These are phyloP conservation scores for Ennomos erosarius DNA, from an alignment of 2,888 invertebrate species.

Conservation along the genomic window DNA sequence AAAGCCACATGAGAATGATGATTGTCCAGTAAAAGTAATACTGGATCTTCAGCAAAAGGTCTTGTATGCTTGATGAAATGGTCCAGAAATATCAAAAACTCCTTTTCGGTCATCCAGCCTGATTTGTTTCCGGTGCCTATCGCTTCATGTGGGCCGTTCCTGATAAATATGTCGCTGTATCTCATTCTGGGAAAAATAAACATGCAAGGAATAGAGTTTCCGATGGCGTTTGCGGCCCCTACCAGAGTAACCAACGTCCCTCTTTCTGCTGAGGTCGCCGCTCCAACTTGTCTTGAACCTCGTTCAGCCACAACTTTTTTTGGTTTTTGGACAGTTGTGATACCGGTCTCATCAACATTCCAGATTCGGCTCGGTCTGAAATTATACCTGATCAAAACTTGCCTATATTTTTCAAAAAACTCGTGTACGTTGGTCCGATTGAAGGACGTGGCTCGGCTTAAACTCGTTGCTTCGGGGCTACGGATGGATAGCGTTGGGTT, in stretches of 20 bases:
- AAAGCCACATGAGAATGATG: slow-evolving; percentile 11
- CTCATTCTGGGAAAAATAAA: slow-evolving; percentile 2
- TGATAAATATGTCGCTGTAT: slow-evolving; percentile 6
- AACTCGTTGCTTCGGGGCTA: too few relatives aligned
- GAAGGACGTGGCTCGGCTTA: too few relatives aligned
- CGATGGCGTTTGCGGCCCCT: slow-evolving; percentile 3
- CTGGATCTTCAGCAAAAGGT: slow-evolving; percentile 4
- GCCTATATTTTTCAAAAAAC: neutral
- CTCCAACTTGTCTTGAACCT: neutral
- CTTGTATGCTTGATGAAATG: slow-evolving; percentile 4
- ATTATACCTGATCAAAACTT: neutral
- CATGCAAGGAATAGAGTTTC: slow-evolving; percentile 7
- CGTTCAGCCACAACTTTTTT: slow-evolving; percentile 1
- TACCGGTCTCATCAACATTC: neutral
- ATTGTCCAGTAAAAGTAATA: slow-evolving; percentile 15
- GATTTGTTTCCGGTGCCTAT: slow-evolving; percentile 12
- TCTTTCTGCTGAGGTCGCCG: slow-evolving; percentile 1
- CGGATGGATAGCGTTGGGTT: too few relatives aligned
- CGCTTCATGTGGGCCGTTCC: slow-evolving; percentile 2
- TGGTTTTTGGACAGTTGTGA: neutral
- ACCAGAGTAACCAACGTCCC: neutral
- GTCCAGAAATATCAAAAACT: slow-evolving; percentile 6
- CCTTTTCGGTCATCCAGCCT: slow-evolving; percentile 10
- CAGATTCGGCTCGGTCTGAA: neutral
- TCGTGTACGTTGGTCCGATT: too few relatives aligned